Evolutionary conservation across 2,888 invertebrate species (phyloP).

Genomic region (Drosophila monieri): DNA sequence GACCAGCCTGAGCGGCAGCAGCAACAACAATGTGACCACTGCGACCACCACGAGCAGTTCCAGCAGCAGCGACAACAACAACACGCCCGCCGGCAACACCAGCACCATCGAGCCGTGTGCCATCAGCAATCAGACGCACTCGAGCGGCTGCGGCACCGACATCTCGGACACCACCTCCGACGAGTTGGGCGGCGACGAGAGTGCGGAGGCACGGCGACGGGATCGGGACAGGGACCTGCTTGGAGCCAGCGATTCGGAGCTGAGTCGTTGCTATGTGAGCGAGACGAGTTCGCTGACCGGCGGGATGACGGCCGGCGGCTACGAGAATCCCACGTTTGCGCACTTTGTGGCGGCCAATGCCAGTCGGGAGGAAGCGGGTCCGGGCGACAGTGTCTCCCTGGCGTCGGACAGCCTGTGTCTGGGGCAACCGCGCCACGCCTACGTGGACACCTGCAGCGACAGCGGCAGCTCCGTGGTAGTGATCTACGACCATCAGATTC

Average conservation of each 20-base stretch:
- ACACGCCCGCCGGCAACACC: constrained; percentile 28
- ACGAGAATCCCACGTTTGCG: constrained; percentile 83
- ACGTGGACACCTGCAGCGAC: constrained; percentile 73
- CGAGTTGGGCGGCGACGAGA: constrained; percentile 72
- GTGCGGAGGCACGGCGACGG: constrained; percentile 14
- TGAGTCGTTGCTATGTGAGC: constrained; percentile 83
- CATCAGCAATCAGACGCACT: constrained; percentile 81
- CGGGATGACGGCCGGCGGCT: constrained; percentile 75
- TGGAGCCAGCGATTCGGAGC: constrained; percentile 82
- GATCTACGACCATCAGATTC: constrained; percentile 83
- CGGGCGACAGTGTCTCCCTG: constrained; percentile 59
- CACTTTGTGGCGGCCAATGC: constrained; percentile 75
- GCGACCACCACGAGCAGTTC: constrained; percentile 24
- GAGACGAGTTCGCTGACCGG: constrained; percentile 83
- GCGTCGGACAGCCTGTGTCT: constrained; percentile 69
- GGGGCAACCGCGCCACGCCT: constrained; percentile 65
- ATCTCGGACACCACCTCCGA: constrained; percentile 81
- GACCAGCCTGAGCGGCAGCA: constrained; percentile 46
- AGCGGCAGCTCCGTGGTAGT: constrained; percentile 81
- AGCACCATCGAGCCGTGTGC: constrained; percentile 62
- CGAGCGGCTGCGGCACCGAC: constrained; percentile 81
- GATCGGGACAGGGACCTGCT: constrained; percentile 54
- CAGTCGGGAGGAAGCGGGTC: constrained; percentile 55
- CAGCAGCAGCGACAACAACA: constrained; percentile 53
- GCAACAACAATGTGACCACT: constrained; percentile 36